These are phyloP conservation scores for Drosophila watanabei DNA, from an alignment of 1,140 invertebrate species.

Conservation along the genomic window DNA sequence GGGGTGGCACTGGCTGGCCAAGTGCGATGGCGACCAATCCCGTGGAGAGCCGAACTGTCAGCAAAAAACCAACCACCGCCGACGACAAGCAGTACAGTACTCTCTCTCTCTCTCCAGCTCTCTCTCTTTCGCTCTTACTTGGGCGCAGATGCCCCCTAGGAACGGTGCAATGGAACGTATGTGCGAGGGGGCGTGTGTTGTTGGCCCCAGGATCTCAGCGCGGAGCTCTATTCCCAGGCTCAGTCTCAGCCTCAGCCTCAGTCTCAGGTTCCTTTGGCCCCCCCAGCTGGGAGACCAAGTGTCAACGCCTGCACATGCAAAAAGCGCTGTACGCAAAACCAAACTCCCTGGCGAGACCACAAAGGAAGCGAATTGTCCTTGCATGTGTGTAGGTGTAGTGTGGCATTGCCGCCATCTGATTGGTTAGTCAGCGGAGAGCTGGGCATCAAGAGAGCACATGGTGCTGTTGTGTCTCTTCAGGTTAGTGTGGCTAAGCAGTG, in stretches of 20 bases:
- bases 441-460: constrained; percentile 44
- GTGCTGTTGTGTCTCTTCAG: constrained; percentile 21
- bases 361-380: constrained; percentile 65
- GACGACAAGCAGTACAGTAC: constrained; percentile 9
- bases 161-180: constrained; percentile 68
- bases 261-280: constrained; percentile 28
- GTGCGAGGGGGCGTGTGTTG: constrained; percentile 57
- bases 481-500: constrained; percentile 42
- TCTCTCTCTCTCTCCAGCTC: not conserved
- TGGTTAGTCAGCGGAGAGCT: constrained; percentile 34
- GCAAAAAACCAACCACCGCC: constrained; percentile 71
- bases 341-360: constrained; percentile 48
- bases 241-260: not conserved
- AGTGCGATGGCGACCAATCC: constrained; percentile 70
- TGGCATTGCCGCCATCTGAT: constrained; percentile 51
- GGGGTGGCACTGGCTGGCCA: constrained; percentile 41
- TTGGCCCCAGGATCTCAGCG: constrained; percentile 28
- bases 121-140: not conserved
- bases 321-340: constrained; percentile 16
- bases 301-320: constrained; percentile 65
- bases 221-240: constrained; percentile 21
- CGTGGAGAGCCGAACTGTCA: constrained; percentile 77
- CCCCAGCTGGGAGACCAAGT: constrained; percentile 48
- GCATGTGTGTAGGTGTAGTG: not conserved
- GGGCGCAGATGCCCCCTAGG: constrained; percentile 36